Evolutionary conservation across 2,888 invertebrate genomes (phyloP), one percentile per base, ranked within the genome.

Genomic region (Pterostichus madidus): DNA sequence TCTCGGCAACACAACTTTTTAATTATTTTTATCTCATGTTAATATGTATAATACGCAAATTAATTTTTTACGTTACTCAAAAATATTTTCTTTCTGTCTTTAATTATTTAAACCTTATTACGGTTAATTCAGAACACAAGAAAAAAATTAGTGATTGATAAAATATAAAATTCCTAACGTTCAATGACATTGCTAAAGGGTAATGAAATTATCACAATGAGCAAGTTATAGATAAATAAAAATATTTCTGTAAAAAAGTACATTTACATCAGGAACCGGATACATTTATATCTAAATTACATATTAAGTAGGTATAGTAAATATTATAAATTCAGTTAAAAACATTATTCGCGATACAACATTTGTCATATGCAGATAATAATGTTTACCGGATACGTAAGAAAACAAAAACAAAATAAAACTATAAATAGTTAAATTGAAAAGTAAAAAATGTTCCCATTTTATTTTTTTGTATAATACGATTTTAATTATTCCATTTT

Each of bases 261-360:
- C 49, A 64, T 35, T 64, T 64, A 64, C 35, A 64, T 35, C 13
- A 32, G 35, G 49, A 32, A 64, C 64, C 64, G 64, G 64, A 64
- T 64, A 64, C 13, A 13, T 35, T 64, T 64, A 64, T 5, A 64
- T 32, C 13, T 64, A 35, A 64, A 64, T 61, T 61, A 64, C 64
- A 35, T 64, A n/a, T 7, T 39, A n/a, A n/a, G n/a, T 24, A 32
- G 11, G 64, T 35, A n/a, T 32, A 32, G 13, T 64, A 6, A 11
- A 13, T 49, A 49, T 13, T 11, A 32, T 32, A 13, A 64, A 35
- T 64, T 64, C n/a, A 64, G 64, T 64, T 64, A 35, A 64, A 32
- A 64, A 64, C 5, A 39, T 39, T 35, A 35, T 64, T 59, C 59
- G 7, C 17, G 7, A 5, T 39, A 7, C 49, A 32, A 35, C 64